phyloP scores from a whole-genome alignment of 2,113 vertebrate genomes.

The Bos taurus region DNA sequence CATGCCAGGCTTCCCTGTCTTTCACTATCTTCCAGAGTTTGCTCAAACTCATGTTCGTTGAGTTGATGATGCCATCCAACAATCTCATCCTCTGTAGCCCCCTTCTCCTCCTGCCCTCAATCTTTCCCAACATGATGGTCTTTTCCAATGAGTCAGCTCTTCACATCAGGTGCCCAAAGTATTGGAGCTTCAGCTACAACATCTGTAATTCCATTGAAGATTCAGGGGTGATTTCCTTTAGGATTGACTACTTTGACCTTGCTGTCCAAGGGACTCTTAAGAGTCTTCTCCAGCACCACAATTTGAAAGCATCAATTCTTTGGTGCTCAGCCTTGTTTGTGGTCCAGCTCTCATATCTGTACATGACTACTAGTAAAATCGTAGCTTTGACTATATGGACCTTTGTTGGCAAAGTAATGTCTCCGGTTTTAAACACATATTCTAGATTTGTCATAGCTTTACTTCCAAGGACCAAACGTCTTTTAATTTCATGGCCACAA shows the following conservation, averaged over 20 bases:
- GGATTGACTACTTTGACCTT: not conserved
- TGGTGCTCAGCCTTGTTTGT: not conserved
- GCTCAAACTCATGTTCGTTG: rapidly evolving
- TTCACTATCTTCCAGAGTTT: not conserved
- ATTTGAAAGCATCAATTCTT: not conserved
- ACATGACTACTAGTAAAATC: not conserved
- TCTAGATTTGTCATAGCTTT: not conserved
- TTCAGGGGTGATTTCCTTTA: not conserved
- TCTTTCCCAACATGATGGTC: not conserved
- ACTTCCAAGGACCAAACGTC: not conserved
- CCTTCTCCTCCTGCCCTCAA: not conserved
- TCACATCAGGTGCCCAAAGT: not conserved
- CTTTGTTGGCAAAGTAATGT: not conserved
- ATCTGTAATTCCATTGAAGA: not conserved
- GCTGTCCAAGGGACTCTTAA: not conserved
- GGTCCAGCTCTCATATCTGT: not conserved
- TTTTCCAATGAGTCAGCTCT: not conserved
- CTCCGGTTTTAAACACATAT: not conserved
- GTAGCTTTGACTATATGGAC: not conserved
- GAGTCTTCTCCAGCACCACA: not conserved
- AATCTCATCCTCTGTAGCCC: not conserved
- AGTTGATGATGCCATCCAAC: not conserved
- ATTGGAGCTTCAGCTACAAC: not conserved
- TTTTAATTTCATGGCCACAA: not conserved
- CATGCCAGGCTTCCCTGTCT: not conserved